Base-by-base conservation (phyloP, 2,888 invertebrate genomes). In the Sarcophaga caerulescens region DNA sequence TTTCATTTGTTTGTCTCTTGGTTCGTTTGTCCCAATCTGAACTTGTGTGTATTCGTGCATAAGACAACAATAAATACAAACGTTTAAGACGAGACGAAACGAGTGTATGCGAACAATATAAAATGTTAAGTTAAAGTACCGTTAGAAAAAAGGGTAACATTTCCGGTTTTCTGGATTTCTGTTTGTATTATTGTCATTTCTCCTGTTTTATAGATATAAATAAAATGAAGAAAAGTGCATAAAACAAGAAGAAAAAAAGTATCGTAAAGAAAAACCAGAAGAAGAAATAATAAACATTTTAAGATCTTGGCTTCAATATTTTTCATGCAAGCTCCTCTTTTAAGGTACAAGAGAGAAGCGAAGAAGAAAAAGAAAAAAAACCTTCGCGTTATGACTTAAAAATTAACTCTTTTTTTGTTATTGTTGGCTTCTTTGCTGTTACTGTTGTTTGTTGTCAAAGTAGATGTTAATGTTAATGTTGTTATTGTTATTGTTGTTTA, bases 71-170 rank as follows among this genome's bases (percentile, higher is more conserved):
- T 1, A 52, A 52, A 21, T 66, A 45, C 12, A 66, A n/a, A 62
- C 44, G 69, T 44, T 52, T 52, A 14, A 14, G 52, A 52, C 52
- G 12, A 44, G 17, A 21, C 57, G 17, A 11, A n/a, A n/a, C n/a
- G n/a, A 35, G 62, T 14, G 8, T 57, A 45, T 69, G 47, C 3
- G 11, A 52, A 57, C 23, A 75, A 52, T 44, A 57, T 52, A 1
- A 69, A 63, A 69, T 69, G 65, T 45, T 60, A 14, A 78, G 62
- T 47, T 69, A 74, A 69, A 73, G 75, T 85, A 80, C 85, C 82
- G 85, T 85, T 85, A 82, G 79, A 68, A 85, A 85, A 83, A 85
- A 85, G 85, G 85, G 85, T 85, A 85, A 85, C 85, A 79, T 82
- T 82, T 85, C 85, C 85, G 85, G 85, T 85, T 85, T 85, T 81